These are phyloP conservation scores for Zoanthus gigantus DNA, from an alignment of 92 coral and sea anemone species.

Conservation along the genomic window DNA sequence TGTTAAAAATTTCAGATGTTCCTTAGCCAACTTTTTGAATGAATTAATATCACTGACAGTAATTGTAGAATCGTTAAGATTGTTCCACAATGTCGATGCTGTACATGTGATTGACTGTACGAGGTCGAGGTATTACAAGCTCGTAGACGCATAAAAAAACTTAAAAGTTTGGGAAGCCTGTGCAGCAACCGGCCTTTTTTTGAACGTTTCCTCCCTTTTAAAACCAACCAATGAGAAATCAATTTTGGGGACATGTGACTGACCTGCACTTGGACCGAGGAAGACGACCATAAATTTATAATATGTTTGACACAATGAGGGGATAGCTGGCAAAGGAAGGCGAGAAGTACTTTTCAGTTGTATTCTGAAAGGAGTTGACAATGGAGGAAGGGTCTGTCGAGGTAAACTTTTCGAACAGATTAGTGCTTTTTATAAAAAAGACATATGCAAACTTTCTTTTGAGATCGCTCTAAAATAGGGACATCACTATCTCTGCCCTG, in stretches of 20 bases:
- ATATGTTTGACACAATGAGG: slow-evolving; percentile 64
- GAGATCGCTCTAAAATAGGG: not conserved
- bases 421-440: not conserved
- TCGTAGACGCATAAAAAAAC: too few species aligned
- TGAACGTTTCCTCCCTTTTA: slow-evolving; percentile 72
- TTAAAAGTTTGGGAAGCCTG: too few species aligned
- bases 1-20: too few species aligned
- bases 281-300: slow-evolving; percentile 86
- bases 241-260: slow-evolving; percentile 62
- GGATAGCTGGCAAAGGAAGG: slow-evolving; percentile 32
- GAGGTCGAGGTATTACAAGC: too few species aligned
- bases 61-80: too few species aligned
- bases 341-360: not conserved
- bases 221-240: slow-evolving; percentile 66
- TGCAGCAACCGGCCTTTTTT: not conserved
- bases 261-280: slow-evolving; percentile 30
- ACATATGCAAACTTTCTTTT: not conserved
- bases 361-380: slow-evolving; percentile 16
- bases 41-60: too few species aligned
- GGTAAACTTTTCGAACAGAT: slow-evolving; percentile 20
- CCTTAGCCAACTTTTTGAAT: too few species aligned
- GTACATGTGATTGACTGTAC: too few species aligned
- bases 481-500: not conserved
- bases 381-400: slow-evolving; percentile 81
- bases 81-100: too few species aligned